These are phyloP conservation scores for Heteromyza rotundicornis DNA, from an alignment of 2,888 invertebrate species.

Conservation along the genomic window DNA sequence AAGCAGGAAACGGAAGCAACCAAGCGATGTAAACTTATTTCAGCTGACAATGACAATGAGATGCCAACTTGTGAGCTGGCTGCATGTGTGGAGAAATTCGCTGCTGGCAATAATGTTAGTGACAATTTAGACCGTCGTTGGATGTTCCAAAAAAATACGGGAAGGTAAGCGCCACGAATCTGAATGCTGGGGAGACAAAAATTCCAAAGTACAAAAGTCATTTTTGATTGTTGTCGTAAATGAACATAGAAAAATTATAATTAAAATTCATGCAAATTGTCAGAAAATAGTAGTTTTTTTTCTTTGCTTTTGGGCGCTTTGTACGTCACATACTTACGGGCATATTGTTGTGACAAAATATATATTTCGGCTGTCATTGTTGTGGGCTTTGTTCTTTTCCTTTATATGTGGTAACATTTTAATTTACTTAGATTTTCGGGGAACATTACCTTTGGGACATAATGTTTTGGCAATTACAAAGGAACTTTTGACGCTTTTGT, in stretches of 20 bases:
- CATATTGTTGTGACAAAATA: not conserved
- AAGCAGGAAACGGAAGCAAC: not conserved
- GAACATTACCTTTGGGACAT: not conserved
- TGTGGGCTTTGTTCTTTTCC: not conserved
- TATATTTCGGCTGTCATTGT: not conserved
- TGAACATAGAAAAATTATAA: slow-evolving; percentile 55
- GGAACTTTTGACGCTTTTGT: no score
- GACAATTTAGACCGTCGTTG: slow-evolving; percentile 19
- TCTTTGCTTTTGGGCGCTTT: not conserved
- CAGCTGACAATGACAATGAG: slow-evolving; percentile 20
- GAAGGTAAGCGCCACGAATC: no score
- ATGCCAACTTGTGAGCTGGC: not conserved
- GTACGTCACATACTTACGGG: not conserved
- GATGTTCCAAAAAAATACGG: not conserved
- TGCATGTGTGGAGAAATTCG: not conserved
- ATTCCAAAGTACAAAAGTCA: slow-evolving; percentile 50
- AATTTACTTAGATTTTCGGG: not conserved
- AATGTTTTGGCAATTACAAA: no score
- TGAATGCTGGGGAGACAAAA: slow-evolving; percentile 12
- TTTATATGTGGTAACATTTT: not conserved
- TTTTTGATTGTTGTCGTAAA: slow-evolving; percentile 55
- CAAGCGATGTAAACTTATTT: not conserved
- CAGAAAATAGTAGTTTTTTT: slow-evolving; percentile 25
- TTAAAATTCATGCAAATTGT: slow-evolving; percentile 53
- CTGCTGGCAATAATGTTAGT: slow-evolving; percentile 21